Evolutionary conservation across 2,797 vertebrate genomes (phyloP).

Genomic region (Pempheris klunzingeri): DNA sequence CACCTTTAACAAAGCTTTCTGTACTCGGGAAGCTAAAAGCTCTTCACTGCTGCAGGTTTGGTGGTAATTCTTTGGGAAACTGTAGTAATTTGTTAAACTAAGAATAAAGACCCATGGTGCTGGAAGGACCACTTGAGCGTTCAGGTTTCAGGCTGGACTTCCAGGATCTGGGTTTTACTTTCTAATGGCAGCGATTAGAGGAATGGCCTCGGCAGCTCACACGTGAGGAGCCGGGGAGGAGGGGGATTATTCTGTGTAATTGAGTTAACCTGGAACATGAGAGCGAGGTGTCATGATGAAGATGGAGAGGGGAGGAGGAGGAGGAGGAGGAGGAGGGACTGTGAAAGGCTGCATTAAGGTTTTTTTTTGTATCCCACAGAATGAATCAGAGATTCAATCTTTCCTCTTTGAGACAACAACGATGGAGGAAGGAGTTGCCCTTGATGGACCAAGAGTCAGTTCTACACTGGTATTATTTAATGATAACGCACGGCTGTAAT

Average conservation of each 20-base stretch:
- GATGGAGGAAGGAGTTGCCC: slow-evolving; percentile 16
- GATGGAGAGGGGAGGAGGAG: slow-evolving; percentile 7
- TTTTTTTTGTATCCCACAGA: slow-evolving; percentile 10
- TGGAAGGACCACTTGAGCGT: neutral
- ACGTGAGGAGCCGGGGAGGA: neutral
- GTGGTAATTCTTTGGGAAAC: neutral
- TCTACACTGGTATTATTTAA: slow-evolving; percentile 16
- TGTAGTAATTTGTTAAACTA: neutral
- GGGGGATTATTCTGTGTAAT: slow-evolving; percentile 34
- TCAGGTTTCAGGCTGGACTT: neutral
- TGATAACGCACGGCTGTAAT: slow-evolving; percentile 21
- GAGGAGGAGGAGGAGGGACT: slow-evolving; percentile 13
- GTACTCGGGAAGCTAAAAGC: neutral
- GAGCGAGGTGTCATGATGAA: slow-evolving; percentile 17
- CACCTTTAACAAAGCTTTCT: no score
- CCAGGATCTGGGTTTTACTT: neutral
- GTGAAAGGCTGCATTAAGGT: slow-evolving; percentile 29
- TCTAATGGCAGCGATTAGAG: neutral
- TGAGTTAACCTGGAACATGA: slow-evolving; percentile 47
- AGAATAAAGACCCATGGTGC: neutral
- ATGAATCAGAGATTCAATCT: slow-evolving; percentile 15
- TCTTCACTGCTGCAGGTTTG: neutral
- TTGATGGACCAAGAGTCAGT: neutral
- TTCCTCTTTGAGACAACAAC: slow-evolving; percentile 27
- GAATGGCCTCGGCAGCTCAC: neutral